phyloP scores from a whole-genome alignment of 35 echinoderm and acorn worm genomes.

The Amphiura filiformis region DNA sequence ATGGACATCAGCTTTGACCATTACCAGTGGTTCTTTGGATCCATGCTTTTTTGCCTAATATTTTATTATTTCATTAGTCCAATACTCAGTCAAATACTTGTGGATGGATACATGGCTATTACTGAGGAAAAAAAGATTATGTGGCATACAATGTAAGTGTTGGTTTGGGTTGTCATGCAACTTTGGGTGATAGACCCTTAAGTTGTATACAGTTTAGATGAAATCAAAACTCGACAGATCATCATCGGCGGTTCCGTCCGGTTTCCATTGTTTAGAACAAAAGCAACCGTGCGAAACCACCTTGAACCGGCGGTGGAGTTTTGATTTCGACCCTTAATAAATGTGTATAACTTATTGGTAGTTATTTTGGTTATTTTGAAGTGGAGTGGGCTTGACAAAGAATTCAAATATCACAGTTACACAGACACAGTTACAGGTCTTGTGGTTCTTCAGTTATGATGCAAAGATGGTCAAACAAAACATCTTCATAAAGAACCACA shows the following conservation, averaged over 20 bases:
- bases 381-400: no score
- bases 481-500: no score
- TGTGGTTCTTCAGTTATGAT: neutral
- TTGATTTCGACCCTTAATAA: neutral
- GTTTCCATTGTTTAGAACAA: no score
- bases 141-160: conserved; percentile 55
- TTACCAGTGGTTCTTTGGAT: no score
- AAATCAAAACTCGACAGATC: no score
- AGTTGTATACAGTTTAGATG: no score
- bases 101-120: conserved; percentile 18
- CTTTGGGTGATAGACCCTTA: no score
- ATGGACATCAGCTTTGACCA: no score
- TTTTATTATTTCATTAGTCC: neutral
- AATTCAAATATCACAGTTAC: no score
- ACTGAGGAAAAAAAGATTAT: neutral
- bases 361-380: neutral
- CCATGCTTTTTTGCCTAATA: neutral
- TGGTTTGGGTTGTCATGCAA: neutral
- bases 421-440: no score
- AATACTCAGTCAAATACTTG: conserved; percentile 9
- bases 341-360: neutral
- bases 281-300: no score
- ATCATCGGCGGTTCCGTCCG: neutral
- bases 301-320: no score
- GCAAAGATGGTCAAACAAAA: neutral